Evolutionary conservation across 2,888 invertebrate genomes (phyloP).

Genomic region (Anoplius nigerrimus): DNA sequence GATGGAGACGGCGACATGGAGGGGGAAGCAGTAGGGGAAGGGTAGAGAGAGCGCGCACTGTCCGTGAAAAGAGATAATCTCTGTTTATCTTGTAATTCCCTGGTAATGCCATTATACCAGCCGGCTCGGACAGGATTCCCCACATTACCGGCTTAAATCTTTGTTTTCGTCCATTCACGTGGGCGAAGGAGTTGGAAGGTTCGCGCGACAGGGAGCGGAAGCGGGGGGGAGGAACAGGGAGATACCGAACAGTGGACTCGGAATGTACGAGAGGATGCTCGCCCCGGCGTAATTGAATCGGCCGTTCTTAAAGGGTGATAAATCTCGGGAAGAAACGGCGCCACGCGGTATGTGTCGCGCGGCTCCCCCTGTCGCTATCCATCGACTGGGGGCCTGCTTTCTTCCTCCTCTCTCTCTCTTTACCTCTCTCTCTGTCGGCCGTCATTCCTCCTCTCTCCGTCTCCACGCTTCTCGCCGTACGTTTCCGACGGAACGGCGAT

Average conservation of each 20-base stretch:
- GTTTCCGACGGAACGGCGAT: background rate
- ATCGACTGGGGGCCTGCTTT: constrained; percentile 34
- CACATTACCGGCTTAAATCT: constrained; percentile 62
- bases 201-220: background rate
- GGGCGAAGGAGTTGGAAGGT: background rate
- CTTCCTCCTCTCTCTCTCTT: constrained; percentile 12
- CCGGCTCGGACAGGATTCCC: constrained; percentile 45
- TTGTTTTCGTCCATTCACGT: constrained; percentile 50
- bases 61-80: constrained; percentile 61
- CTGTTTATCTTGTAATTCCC: constrained; percentile 66
- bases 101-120: constrained; percentile 62
- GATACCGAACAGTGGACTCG: constrained; percentile 20
- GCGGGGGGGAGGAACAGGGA: background rate
- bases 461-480: background rate
- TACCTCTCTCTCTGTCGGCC: no score
- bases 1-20: constrained; percentile 16
- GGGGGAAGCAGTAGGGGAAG: no score
- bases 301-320: constrained; percentile 52
- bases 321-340: constrained; percentile 41
- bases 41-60: constrained; percentile 29
- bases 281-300: constrained; percentile 55
- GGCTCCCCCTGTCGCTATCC: constrained; percentile 39
- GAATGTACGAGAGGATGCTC: constrained; percentile 31
- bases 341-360: constrained; percentile 26
- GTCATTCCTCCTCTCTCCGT: constrained; percentile 15